A percentile compares a stretch with the other conserved stretches of the same genome.
Conservation (phyloP, 2,888 invertebrate genomes). For the Mayetiola destructor region DNA sequence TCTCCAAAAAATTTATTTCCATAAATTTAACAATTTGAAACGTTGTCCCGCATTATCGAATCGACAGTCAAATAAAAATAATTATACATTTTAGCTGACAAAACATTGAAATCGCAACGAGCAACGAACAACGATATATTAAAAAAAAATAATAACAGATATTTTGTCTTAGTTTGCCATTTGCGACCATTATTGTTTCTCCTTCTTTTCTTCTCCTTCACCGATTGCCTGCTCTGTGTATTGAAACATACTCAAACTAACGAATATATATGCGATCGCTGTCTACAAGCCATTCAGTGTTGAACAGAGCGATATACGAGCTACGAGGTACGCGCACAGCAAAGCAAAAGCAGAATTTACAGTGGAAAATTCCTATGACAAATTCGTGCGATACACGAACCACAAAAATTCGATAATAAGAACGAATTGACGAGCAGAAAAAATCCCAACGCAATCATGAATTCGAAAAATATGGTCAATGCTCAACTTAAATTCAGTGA, state of each 20-base stretch:
- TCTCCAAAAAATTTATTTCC: not conserved
- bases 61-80: not conserved
- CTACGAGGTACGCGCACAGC: not conserved
- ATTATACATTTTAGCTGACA: no score
- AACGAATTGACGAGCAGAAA: not conserved
- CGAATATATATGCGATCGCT: no score
- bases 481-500: slow-evolving; percentile 11
- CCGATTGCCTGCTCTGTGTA: not conserved
- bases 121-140: no score
- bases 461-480: slow-evolving; percentile 12
- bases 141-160: no score
- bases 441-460: no score
- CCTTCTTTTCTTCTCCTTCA: not conserved
- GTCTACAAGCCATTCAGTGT: not conserved
- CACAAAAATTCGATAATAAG: not conserved
- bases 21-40: not conserved
- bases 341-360: not conserved
- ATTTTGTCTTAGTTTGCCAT: no score
- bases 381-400: slow-evolving; percentile 9
- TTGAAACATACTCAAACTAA: no score
- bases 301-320: not conserved
- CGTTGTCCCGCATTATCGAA: not conserved
- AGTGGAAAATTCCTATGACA: slow-evolving; percentile 13
- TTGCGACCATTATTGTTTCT: not conserved
- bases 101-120: no score